These are phyloP conservation scores for Penaeus monodon DNA, from an alignment of 2,888 invertebrate species.

Conservation along the genomic window DNA sequence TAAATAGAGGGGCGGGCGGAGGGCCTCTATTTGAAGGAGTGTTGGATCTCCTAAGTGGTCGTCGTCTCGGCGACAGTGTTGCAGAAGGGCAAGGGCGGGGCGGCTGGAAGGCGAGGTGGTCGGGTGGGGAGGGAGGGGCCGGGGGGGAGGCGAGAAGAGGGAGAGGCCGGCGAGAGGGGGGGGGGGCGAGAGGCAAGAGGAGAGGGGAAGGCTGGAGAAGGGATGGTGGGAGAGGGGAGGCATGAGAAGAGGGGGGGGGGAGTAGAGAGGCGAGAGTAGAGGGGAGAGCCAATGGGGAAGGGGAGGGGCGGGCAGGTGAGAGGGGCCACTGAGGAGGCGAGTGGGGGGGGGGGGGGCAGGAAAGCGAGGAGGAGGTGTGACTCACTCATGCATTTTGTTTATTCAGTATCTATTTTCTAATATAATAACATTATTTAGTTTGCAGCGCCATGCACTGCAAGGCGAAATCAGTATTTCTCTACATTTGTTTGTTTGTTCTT, in stretches of 20 bases:
- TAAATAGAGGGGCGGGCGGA: slow-evolving; percentile 11
- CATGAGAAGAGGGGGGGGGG: neutral
- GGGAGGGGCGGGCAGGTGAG: neutral
- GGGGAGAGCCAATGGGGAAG: neutral
- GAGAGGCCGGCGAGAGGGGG: neutral
- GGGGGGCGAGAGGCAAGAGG: neutral
- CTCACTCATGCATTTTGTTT: neutral
- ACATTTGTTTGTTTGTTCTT: no score
- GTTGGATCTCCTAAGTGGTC: no score
- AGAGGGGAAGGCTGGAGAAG: neutral
- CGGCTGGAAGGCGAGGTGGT: no score
- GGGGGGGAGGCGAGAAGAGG: neutral
- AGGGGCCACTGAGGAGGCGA: neutral
- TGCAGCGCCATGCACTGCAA: no score
- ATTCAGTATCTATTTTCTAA: no score
- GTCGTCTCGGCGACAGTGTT: no score
- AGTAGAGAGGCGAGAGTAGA: neutral
- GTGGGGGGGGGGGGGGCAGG: neutral
- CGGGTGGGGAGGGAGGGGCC: no score
- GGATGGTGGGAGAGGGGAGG: neutral
- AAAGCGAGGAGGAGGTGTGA: neutral
- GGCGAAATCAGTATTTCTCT: no score
- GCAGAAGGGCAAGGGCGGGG: no score
- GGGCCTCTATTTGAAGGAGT: no score
- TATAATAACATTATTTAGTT: no score